Evolutionary conservation across 2,888 invertebrate species (phyloP), one percentile per base, ranked within the genome.

Genomic region (Drosophila fungiperda): DNA sequence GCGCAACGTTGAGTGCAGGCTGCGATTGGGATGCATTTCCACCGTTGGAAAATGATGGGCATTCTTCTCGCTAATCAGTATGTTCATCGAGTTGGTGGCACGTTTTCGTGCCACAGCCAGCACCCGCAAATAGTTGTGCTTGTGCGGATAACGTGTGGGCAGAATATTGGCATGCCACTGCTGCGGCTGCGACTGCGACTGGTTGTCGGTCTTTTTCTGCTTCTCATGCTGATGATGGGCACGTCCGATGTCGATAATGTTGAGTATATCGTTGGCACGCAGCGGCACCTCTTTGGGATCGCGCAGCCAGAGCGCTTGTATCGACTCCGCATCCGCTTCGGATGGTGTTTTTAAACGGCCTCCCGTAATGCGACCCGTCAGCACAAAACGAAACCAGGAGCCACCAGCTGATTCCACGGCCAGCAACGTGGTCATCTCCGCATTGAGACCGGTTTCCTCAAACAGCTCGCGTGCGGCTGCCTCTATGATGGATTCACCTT

Each of bases 381-480:
- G 94, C 35, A 98, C 97, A 94, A 99, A 98, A 80, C 99, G 94
- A 92, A 97, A 97, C 99, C 99, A 99, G 63, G 96, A 96, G 3
- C 98, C 98, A 53, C 96, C 96, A 9, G 98, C 98, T 72, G 96
- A 96, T 93, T 99, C 98, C 1, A 99, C 96, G 87, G 96, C 95
- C 40, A 99, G 93, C 54, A 99, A 93, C 6, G 98, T 96, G 32
- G 96, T 96, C 33, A 98, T 97, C 78, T 96, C 95, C 92, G 98
- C 96, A 80, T 96, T 94, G 40, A 99, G 94, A 0, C 99, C 99
- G 3, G 99, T 98, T 94, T 99, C 99, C 93, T 99, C 99, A 57
- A 96, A 93, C n/a, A 99, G 98, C 94, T 99, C 99, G 80, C 99
- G 94, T 78, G 95, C 95, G 2, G 96, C 96, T 17, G 98, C 99